Percentiles rank a stretch among this genome's conserved stretches.
Conservation (phyloP, 1,140 invertebrate species). For the Varroa destructor region DNA sequence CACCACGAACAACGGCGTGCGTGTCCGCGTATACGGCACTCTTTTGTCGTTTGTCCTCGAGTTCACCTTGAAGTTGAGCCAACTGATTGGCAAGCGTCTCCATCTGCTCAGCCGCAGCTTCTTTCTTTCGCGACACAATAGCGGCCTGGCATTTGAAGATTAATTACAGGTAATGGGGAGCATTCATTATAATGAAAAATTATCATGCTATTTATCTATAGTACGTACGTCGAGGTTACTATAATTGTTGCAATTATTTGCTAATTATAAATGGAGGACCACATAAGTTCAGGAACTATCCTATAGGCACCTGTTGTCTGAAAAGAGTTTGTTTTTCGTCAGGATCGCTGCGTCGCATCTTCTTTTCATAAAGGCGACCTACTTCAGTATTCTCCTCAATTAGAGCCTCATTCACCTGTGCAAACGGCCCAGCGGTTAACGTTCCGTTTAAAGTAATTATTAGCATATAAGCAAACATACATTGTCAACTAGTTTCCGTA, state of each 20-base stretch:
- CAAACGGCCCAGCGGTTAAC: background rate
- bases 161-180: no score
- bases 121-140: constrained; percentile 61
- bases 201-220: no score
- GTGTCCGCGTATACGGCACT: constrained; percentile 45
- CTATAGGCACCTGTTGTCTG: constrained; percentile 52
- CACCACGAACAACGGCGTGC: constrained; percentile 54
- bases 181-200: no score
- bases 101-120: constrained; percentile 54
- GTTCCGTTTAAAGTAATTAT: no score
- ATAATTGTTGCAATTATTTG: no score
- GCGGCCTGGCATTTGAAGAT: constrained; percentile 45
- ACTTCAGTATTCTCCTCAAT: constrained; percentile 51
- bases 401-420: constrained; percentile 28
- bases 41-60: constrained; percentile 44
- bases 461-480: no score
- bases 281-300: no score
- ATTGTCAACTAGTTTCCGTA: no score
- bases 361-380: constrained; percentile 46
- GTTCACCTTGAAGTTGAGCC: constrained; percentile 47
- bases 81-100: constrained; percentile 51
- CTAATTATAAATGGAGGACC: no score
- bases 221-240: no score
- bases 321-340: constrained; percentile 66
- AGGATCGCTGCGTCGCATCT: constrained; percentile 42